phyloP scores from a whole-genome alignment of 2,888 invertebrate species.

The Siphonodentalium dalli region DNA sequence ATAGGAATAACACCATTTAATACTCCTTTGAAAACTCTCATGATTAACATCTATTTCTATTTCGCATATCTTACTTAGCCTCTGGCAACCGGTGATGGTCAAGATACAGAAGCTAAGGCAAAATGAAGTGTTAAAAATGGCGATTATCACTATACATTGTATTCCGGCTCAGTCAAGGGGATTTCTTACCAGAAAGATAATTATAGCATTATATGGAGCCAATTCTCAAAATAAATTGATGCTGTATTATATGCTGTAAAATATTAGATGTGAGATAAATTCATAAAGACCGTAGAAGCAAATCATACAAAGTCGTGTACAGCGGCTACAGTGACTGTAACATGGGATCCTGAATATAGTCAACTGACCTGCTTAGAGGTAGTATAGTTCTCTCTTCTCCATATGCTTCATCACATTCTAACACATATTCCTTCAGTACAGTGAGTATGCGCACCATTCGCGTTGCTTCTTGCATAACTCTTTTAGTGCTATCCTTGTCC shows the following conservation, averaged over 20 bases:
- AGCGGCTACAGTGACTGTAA: no score
- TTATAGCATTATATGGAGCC: no score
- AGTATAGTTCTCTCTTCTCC: constrained; percentile 86
- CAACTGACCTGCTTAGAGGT: constrained; percentile 77
- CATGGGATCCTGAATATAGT: background rate
- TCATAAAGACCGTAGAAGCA: background rate
- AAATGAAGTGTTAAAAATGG: no score
- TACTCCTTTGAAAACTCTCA: no score
- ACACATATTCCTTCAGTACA: constrained; percentile 92
- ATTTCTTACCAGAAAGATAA: no score
- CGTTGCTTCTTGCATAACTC: constrained; percentile 75
- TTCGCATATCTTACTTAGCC: no score
- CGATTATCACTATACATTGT: no score
- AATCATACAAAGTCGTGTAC: no score
- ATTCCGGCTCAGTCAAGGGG: no score
- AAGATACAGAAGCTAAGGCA: no score
- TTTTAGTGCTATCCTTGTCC: constrained; percentile 68
- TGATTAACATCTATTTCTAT: no score
- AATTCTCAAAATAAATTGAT: background rate
- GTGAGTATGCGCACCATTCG: constrained; percentile 88
- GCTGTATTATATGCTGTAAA: background rate
- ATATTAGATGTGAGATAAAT: background rate
- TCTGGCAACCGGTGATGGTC: no score
- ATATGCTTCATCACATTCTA: constrained; percentile 82
- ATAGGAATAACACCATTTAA: background rate